Base-by-base conservation (phyloP, 2,888 invertebrate genomes). In the Nemotelus nigrinus region DNA sequence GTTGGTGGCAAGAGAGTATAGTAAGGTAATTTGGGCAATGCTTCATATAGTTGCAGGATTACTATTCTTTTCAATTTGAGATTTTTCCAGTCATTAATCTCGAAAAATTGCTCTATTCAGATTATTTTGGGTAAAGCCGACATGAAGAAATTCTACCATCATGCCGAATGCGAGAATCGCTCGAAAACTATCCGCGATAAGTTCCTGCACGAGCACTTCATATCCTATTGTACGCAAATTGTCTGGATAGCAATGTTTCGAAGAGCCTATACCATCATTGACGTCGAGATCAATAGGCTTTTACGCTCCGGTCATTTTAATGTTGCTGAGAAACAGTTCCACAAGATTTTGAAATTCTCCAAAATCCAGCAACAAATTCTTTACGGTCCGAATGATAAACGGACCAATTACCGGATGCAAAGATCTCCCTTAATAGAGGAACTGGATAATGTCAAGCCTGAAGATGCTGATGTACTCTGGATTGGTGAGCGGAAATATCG, bases 271-370 rank as follows among this genome's bases (percentile, higher is more conserved):
- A 43, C 25, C 72, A 44, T 78, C 77, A 25, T 68, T 78, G 85
- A 86, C 60, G 79, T 81, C 81, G 87, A 87, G 81, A 84, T 87
- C 78, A 84, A 84, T 81, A 83, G 87, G 3, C 81, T 87, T 1
- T 86, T 87, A 80, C 83, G 87, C 2, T 85, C 87, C 3, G 84
- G 85, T 41, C 86, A 87, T 78, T 87, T 86, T 78, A 82, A 83
- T 63, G 76, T 83, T 68, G 79, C 79, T 2, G 82, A 82, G 0
- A 81, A 82, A 1, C 75, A 79, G 25, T 67, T 77, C 1, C 39
- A 53, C 4, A 82, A 84, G 25, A 79, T 81, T 4, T 75, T 83
- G 3, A 77, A 80, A 6, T 86, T 85, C 67, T 81, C 81, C 0
- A 77, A 74, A 0, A 75, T 82, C 1, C 87, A 87, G 76, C 78